Base-by-base conservation (phyloP, 2,888 invertebrate species). In the Cephus runcator region DNA sequence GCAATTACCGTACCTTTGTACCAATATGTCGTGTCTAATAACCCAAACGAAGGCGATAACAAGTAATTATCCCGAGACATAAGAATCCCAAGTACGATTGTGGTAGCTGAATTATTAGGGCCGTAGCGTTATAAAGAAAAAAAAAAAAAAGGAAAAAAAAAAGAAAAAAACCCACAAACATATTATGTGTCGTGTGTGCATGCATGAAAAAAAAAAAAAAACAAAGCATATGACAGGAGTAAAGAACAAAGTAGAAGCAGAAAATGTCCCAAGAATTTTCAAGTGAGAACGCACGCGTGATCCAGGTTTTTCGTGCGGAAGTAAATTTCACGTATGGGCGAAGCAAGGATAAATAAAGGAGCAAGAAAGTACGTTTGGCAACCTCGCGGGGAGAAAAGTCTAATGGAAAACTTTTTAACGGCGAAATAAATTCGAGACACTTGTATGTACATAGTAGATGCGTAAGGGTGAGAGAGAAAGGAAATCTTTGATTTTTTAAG, bases 1-100 rank as follows among this genome's bases (percentile, higher is more conserved):
- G 88, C 88, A 87, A 86, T 88, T 87, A 86, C 83, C 86, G 87
- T 87, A 87, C 86, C 87, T 87, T 86, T 83, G 83, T 85, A 83
- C 81, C 82, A 83, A 56, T 80, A 84, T 82, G 81, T 84, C 84
- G 84, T 79, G 80, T 81, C 81, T 82, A 77, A 33, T 79, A 80
- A 76, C 78, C 81, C 81, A 81, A 80, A 76, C 23, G 56, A 77
- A 73, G 78, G n/a, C 36, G 73, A 36, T 69, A 33, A 68, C n/a
- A 76, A 71, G 33, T 30, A 74, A 75, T 73, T 75, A 74, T 69
- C 35, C 34, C 15, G 34, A 73, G 35, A 36, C 23, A 36, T 34
- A 35, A 23, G 73, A 73, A 35, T 83, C 76, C 76, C 76, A 80
- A 80, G 76, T 79, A 81, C 81, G 79, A n/a, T 83, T 82, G 81